Evolutionary conservation across 2,113 vertebrate genomes (phyloP).

Genomic region (Daphoenositta chrysoptera): DNA sequence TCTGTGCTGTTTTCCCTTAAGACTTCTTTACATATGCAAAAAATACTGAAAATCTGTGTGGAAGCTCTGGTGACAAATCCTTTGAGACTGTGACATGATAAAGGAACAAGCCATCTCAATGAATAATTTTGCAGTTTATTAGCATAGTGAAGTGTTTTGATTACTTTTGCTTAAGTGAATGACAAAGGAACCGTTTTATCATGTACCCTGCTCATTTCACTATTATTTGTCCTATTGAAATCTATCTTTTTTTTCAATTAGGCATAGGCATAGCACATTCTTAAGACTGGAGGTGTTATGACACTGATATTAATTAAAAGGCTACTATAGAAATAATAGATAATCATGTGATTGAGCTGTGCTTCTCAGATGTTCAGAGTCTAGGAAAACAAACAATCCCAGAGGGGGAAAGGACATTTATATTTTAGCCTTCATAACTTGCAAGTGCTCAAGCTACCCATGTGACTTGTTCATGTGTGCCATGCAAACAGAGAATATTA

Average conservation of each 20-base stretch:
- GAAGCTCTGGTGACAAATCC: conserved; percentile 48
- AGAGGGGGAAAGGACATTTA: background rate
- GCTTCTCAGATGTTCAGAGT: background rate
- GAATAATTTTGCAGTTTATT: conserved; percentile 56
- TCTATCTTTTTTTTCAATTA: background rate
- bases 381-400: background rate
- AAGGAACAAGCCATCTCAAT: conserved; percentile 49
- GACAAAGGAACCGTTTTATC: background rate
- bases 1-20: background rate
- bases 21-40: background rate
- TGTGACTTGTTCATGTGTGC: background rate
- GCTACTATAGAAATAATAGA: background rate
- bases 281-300: background rate
- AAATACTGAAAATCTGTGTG: background rate
- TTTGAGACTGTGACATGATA: conserved; percentile 21
- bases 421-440: background rate
- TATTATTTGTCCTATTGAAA: conserved; percentile 8
- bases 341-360: background rate
- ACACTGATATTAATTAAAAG: conserved; percentile 1
- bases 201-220: background rate
- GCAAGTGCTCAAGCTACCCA: background rate
- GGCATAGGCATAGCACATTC: background rate
- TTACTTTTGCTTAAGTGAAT: conserved; percentile 31
- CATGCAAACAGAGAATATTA: background rate
- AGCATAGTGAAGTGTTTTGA: conserved; percentile 45